These are phyloP conservation scores for Galaxias olidus DNA, from an alignment of 2,797 vertebrate species.

Conservation along the genomic window DNA sequence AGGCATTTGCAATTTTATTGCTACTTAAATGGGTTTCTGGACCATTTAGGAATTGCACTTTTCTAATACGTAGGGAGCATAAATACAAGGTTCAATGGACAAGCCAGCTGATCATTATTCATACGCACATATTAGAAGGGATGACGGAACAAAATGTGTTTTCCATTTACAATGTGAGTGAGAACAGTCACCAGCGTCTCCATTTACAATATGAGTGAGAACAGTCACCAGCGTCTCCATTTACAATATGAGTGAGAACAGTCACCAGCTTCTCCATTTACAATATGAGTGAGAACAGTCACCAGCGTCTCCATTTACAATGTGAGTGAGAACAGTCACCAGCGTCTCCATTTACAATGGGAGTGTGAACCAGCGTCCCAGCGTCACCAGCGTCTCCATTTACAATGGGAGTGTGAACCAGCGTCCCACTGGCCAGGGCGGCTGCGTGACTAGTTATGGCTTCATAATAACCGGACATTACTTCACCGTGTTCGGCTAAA, in stretches of 20 bases:
- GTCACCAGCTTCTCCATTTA: constrained; percentile 60
- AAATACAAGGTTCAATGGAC: constrained; percentile 71
- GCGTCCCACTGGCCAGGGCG: background rate
- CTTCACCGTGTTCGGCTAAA: no score
- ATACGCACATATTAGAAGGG: constrained; percentile 72
- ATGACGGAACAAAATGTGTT: constrained; percentile 68
- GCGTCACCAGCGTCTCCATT: constrained; percentile 56
- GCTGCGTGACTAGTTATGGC: no score
- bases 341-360: constrained; percentile 55
- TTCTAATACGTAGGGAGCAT: constrained; percentile 68
- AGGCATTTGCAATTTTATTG: constrained; percentile 77
- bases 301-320: constrained; percentile 55
- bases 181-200: constrained; percentile 47
- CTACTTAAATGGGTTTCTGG: constrained; percentile 73
- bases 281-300: constrained; percentile 48
- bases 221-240: constrained; percentile 53
- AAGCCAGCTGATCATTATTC: constrained; percentile 70
- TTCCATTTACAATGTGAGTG: constrained; percentile 59
- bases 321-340: constrained; percentile 50
- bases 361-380: constrained; percentile 52
- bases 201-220: constrained; percentile 55
- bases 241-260: constrained; percentile 52
- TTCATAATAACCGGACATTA: no score
- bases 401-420: constrained; percentile 49
- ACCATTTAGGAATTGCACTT: constrained; percentile 69